Evolutionary conservation across 2,113 vertebrate genomes (phyloP), one percentile per base, ranked within the genome.

Genomic region (Columbina picui): DNA sequence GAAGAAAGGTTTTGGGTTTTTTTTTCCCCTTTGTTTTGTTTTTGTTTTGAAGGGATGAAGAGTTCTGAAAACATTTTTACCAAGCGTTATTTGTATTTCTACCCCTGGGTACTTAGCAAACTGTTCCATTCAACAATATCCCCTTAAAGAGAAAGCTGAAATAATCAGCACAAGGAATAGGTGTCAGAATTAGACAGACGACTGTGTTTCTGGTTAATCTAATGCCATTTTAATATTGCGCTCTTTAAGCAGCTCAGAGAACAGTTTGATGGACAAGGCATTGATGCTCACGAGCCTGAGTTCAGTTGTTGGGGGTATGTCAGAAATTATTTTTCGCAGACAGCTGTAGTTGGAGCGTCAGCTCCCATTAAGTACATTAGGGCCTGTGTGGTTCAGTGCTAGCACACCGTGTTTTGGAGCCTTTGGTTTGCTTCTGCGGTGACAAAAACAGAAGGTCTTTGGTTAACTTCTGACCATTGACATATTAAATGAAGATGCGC

Each of bases 401-500:
- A 74, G 77, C n/a, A 59, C 87, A 80, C 81, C 27, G 0, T 30
- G 30, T 96, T 83, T 92, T 95, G 74, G 83, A 93, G 81, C 60
- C 64, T 93, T 80, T 76, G 73, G 73, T 94, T 95, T 90, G 59
- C 86, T 71, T 85, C 75, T 69, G 65, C n/a, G 84, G 70, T 6
- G 25, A 84, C 71, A 65, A 82, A 97, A 94, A 12, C 89, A 95
- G 87, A 96, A 90, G 85, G 84, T 90, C 86, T 96, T 95, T 90
- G 53, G 43, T 97, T 97, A 97, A 97, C 93, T 97, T 97, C 80
- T 96, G 96, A 94, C 95, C 97, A 96, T 76, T 96, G 96, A 95
- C 94, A 67, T 93, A 96, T 93, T 97, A 96, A 98, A 98, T 97
- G 97, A 97, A 98, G 97, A 98, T 91, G 65, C 86, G 71, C 88